Percentiles rank a stretch among this genome's conserved stretches.
phyloP scores from a whole-genome alignment of 2,797 vertebrate genomes.

The Leucoraja ocellata region DNA sequence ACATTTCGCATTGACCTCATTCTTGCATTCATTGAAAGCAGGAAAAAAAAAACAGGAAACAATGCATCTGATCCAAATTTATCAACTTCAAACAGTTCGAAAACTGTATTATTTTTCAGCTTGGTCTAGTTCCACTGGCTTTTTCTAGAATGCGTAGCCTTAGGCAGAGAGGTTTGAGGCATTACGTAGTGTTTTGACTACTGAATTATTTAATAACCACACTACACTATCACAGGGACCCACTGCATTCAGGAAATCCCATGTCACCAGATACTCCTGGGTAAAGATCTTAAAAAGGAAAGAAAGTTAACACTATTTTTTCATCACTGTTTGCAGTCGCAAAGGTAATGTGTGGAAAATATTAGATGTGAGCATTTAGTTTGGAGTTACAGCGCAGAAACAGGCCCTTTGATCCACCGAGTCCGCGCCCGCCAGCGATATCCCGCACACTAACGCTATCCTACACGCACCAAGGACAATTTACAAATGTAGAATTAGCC shows the following conservation, averaged over 20 bases:
- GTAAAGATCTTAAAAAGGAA: constrained; percentile 23
- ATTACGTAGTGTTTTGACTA: constrained; percentile 38
- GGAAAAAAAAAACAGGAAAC: not conserved
- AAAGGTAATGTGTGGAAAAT: not conserved
- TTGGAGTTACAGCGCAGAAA: no score
- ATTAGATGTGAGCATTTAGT: not conserved
- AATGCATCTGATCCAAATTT: constrained; percentile 9
- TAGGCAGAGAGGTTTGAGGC: constrained; percentile 26
- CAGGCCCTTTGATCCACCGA: no score
- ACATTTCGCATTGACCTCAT: not conserved
- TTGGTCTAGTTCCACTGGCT: constrained; percentile 1
- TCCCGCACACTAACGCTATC: no score
- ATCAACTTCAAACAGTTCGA: constrained; percentile 26
- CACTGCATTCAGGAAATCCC: constrained; percentile 38
- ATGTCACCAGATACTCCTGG: constrained; percentile 37
- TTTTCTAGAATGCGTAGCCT: not conserved
- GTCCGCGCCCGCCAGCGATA: no score
- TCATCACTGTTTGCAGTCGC: not conserved
- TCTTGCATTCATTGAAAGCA: not conserved
- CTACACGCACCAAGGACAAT: no score
- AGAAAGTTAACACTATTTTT: constrained; percentile 17
- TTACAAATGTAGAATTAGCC: no score
- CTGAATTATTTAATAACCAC: constrained; percentile 35
- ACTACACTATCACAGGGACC: not conserved
- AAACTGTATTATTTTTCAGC: constrained; percentile 26